Conservation (phyloP, 2,888 invertebrate genomes). For the Creontiades dilutus region DNA sequence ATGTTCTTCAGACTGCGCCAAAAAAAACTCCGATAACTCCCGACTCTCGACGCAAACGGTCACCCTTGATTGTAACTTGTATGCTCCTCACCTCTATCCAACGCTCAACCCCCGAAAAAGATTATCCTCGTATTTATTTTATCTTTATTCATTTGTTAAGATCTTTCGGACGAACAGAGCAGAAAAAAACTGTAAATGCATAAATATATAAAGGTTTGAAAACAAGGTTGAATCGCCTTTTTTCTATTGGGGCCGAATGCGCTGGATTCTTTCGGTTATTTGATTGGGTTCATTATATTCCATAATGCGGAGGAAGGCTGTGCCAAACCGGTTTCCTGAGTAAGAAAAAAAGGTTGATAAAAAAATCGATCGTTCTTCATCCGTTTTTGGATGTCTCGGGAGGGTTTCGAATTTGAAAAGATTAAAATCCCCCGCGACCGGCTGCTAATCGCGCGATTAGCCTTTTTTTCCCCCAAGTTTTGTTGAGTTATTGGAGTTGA, state of each 20-base stretch:
- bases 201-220: slow-evolving; percentile 12
- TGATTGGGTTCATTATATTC: slow-evolving; percentile 60
- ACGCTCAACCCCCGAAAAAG: slow-evolving; percentile 32
- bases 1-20: slow-evolving; percentile 1
- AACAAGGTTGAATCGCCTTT: neutral
- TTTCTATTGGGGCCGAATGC: neutral
- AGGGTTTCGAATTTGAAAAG: slow-evolving; percentile 40
- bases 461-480: slow-evolving; percentile 20
- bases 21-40: slow-evolving; percentile 37
- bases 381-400: slow-evolving; percentile 34
- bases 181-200: slow-evolving; percentile 17
- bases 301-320: slow-evolving; percentile 31
- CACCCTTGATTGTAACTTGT: slow-evolving; percentile 51
- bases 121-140: slow-evolving; percentile 68
- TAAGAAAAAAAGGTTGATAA: neutral
- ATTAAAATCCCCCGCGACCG: slow-evolving; percentile 6
- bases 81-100: slow-evolving; percentile 17
- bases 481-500: slow-evolving; percentile 15
- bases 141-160: slow-evolving; percentile 59
- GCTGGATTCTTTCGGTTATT: slow-evolving; percentile 8
- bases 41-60: slow-evolving; percentile 21
- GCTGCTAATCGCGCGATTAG: slow-evolving; percentile 22
- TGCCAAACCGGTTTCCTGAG: slow-evolving; percentile 24
- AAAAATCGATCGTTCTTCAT: slow-evolving; percentile 43
- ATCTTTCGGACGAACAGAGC: neutral